Conservation (phyloP, 2,113 vertebrate species). For the Psilopogon haemacephalus region DNA sequence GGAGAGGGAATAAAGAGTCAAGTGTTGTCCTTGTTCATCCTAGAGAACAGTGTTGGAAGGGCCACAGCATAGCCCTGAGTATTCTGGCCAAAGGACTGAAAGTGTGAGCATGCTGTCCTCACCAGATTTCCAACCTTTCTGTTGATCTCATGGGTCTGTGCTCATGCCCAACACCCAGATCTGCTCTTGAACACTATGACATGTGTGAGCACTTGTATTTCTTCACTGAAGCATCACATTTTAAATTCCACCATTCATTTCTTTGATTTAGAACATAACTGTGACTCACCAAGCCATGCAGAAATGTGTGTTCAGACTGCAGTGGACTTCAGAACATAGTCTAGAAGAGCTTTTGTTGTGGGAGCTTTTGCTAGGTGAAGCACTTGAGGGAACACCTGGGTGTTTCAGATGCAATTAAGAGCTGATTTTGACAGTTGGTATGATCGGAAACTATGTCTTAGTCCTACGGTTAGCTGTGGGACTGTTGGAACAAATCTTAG, state of each 20-base stretch:
- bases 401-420: background rate
- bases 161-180: background rate
- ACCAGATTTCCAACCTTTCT: background rate
- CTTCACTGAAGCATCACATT: conserved; percentile 39
- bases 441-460: background rate
- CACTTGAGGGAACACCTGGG: background rate
- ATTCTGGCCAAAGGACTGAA: background rate
- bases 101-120: background rate
- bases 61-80: background rate
- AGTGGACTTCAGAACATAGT: background rate
- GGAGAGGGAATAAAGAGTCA: background rate
- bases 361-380: background rate
- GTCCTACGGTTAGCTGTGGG: background rate
- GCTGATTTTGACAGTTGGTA: background rate
- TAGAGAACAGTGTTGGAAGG: background rate
- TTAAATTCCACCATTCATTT: conserved; percentile 28
- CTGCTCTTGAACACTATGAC: conserved; percentile 20
- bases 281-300: conserved; percentile 18
- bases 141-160: background rate
- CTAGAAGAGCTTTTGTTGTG: background rate
- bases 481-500: background rate
- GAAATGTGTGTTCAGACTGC: background rate
- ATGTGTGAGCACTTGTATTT: conserved; percentile 18
- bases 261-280: conserved; percentile 29
- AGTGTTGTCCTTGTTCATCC: background rate